Evolutionary conservation across 2,113 vertebrate species (phyloP), one percentile per base, ranked within the genome.

Genomic region (Cairina moschata): DNA sequence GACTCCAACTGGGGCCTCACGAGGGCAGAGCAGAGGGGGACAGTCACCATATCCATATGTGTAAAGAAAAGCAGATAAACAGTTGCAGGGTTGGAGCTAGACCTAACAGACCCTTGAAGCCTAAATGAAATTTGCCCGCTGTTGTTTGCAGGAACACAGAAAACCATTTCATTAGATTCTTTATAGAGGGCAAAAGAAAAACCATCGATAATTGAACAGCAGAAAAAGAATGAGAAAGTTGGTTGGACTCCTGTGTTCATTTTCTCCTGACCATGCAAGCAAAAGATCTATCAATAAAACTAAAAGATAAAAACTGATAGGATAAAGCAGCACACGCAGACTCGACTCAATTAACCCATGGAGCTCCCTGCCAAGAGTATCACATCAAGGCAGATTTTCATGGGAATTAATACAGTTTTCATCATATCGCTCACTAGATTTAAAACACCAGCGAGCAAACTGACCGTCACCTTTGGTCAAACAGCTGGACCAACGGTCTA

Each of bases 281-380:
- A 62, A 66, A 91, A 76, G n/a, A 54, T 54, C 69, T 75, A 92
- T 73, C 77, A 88, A 86, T 62, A 86, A 93, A 92, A 73, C 38
- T 54, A 62, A 91, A 91, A 86, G 62, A 82, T 86, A 92, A 81
- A 82, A 91, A 92, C 40, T 86, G 91, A 59, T 84, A 89, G 25
- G 50, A 48, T 74, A 91, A 93, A 72, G n/a, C 69, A 52, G 44
- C 69, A 76, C 14, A 56, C n/a, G 56, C 34, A 72, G 46, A 52
- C 58, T 76, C 58, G 73, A 89, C 82, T 87, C 77, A 91, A 92
- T 88, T 95, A 95, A 95, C 92, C 77, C 73, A 63, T 36, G 87
- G n/a, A 91, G 90, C 74, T 88, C 48, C 44, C 50, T 46, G 87
- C 63, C 78, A 91, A 91, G 36, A 89, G 34, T 62, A 93, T 66